Evolutionary conservation across 2,797 vertebrate genomes (phyloP).

Genomic region (Propithecus perrieri): DNA sequence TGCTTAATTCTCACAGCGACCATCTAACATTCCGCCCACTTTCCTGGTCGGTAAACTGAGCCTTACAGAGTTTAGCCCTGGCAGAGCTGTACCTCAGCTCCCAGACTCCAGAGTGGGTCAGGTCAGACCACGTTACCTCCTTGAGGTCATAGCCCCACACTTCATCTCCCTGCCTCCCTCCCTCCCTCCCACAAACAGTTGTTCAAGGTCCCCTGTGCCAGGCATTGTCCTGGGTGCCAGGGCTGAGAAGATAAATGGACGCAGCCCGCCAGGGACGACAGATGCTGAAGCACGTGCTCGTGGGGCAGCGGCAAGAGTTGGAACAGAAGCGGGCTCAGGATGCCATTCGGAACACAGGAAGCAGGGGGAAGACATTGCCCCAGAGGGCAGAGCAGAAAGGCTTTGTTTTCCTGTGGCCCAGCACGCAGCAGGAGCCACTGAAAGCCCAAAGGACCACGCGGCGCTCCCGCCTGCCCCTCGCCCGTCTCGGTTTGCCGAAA

Average conservation of each 20-base stretch:
- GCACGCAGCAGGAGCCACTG: not conserved
- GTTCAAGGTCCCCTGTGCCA: constrained; percentile 32
- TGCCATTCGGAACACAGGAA: not conserved
- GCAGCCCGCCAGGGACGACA: constrained; percentile 40
- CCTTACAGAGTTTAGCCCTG: rapidly evolving
- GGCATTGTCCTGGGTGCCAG: constrained; percentile 45
- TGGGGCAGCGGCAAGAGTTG: not conserved
- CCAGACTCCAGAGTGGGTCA: not conserved
- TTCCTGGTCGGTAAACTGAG: not conserved
- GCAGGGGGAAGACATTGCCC: not conserved
- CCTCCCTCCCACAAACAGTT: constrained; percentile 18
- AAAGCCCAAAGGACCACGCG: not conserved
- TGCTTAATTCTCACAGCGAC: rapidly evolving
- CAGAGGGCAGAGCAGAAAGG: not conserved
- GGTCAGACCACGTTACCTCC: not conserved
- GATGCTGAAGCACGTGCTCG: not conserved
- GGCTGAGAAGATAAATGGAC: not conserved
- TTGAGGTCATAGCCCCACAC: not conserved
- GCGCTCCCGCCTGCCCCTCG: rapidly evolving
- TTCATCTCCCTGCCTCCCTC: not conserved
- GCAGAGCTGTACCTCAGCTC: not conserved
- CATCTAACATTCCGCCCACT: rapidly evolving
- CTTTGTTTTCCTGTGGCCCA: not conserved
- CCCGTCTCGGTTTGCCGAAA: not conserved
- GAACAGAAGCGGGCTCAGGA: not conserved